Conservation (phyloP, 2,888 invertebrate species). For the Blastobasis adustella region DNA sequence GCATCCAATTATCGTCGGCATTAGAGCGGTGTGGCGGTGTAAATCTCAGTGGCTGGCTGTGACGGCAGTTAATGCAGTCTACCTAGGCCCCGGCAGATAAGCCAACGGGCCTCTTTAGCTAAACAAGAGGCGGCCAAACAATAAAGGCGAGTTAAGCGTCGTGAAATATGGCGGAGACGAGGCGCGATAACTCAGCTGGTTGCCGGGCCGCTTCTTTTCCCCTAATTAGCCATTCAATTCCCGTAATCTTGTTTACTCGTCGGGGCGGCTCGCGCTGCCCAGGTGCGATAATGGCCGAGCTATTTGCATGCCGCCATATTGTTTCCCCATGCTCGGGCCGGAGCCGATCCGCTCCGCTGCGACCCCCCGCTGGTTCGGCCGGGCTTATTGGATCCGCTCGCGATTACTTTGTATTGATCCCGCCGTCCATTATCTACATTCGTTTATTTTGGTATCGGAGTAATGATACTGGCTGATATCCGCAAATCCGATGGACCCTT, state of each 20-base stretch:
- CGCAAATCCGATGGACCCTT: constrained; percentile 46
- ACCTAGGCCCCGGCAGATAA: constrained; percentile 62
- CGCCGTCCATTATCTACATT: constrained; percentile 70
- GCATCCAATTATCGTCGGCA: constrained; percentile 30
- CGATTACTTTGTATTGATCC: constrained; percentile 75
- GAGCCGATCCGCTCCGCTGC: constrained; percentile 49
- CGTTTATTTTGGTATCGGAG: constrained; percentile 67
- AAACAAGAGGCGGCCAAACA: constrained; percentile 65
- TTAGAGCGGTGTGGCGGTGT: constrained; percentile 41
- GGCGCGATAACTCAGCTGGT: constrained; percentile 60
- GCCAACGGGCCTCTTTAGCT: constrained; percentile 67
- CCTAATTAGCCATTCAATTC: constrained; percentile 75
- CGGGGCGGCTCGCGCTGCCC: constrained; percentile 60
- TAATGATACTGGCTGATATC: constrained; percentile 61
- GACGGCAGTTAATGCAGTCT: constrained; percentile 63
- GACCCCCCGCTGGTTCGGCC: constrained; percentile 68
- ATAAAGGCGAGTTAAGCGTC: constrained; percentile 66
- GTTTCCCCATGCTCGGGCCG: constrained; percentile 64
- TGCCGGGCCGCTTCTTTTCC: constrained; percentile 64
- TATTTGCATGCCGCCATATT: constrained; percentile 76
- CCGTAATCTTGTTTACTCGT: constrained; percentile 74
- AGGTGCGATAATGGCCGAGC: constrained; percentile 74
- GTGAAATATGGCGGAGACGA: constrained; percentile 69
- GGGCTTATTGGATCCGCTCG: constrained; percentile 71
- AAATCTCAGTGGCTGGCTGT: constrained; percentile 47